Base-by-base conservation (phyloP, 2,888 invertebrate genomes). In the Lysandra bellargus region DNA sequence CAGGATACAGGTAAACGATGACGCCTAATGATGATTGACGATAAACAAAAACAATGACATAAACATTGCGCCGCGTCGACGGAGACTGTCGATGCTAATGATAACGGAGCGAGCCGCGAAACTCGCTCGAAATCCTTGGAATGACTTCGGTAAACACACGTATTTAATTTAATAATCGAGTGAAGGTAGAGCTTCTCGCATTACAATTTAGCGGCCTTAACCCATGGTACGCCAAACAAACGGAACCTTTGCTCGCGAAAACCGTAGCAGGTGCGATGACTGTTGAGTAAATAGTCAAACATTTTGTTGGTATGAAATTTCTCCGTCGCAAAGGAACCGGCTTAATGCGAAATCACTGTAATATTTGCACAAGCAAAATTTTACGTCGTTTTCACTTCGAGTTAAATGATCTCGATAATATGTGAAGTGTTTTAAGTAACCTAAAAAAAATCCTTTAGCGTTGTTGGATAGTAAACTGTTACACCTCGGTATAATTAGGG, bases 1-100 rank as follows among this genome's bases (percentile, higher is more conserved):
- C 95, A 96, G 91, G 96, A 96, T 85, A 93, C 95, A 93, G 96
- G 96, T 95, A 88, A 85, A 89, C 79, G 76, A 69, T 40, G 76
- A 37, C 23, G 60, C 78, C 69, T 74, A 0, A 0, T 23, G 23
- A 23, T n/a, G n/a, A n/a, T n/a, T n/a, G 80, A 83, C 82, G 79
- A 81, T 81, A 79, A 78, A 81, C 77, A 82, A 84, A 85, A 87
- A 90, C 89, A 89, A 90, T 89, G 88, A 87, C 84, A 81, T 86
- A 86, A 80, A 85, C 86, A 86, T 85, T 84, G 81, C 91, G 90
- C 90, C 91, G 89, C 89, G 87, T 87, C 85, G 89, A 86, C 88
- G 86, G 85, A 86, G 87, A 88, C 88, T 88, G 86, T 86, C 87
- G 87, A 83, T 87, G 88, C 87, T 90, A 90, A 90, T 87, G 89